A percentile compares a stretch with the other conserved stretches of the same genome.
Evolutionary conservation across 92 coral and sea anemone species (phyloP).

Genomic region (Scolanthus callimorphus): DNA sequence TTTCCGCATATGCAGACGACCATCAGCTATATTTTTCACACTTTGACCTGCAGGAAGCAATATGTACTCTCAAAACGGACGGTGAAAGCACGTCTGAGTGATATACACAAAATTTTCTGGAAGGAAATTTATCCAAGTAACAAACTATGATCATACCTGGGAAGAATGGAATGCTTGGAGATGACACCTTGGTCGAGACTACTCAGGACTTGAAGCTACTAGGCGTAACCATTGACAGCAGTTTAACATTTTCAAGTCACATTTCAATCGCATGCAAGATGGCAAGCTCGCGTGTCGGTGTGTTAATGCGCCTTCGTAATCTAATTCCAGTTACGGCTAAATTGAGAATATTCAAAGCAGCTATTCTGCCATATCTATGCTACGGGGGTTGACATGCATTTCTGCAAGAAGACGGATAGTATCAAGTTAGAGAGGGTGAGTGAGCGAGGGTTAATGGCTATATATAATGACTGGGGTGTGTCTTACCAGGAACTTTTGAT

Average conservation of each 20-base stretch:
- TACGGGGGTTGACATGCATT: constrained; percentile 39
- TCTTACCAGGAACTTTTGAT: constrained; percentile 38
- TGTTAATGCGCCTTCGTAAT: constrained; percentile 33
- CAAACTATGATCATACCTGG: constrained; percentile 30
- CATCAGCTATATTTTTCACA: constrained; percentile 43
- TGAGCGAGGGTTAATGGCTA: constrained; percentile 48
- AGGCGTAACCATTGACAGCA: constrained; percentile 11
- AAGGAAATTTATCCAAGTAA: constrained; percentile 47
- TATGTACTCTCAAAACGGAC: constrained; percentile 5
- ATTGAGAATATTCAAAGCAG: constrained; percentile 42
- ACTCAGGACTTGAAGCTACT: constrained; percentile 24
- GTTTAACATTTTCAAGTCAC: constrained; percentile 29
- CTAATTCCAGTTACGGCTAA: constrained; percentile 39
- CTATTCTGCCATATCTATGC: constrained; percentile 34
- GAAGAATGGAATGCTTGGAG: constrained; percentile 1
- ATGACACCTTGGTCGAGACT: not conserved
- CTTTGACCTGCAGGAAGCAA: constrained; percentile 15
- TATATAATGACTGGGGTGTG: constrained; percentile 40
- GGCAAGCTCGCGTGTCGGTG: constrained; percentile 37
- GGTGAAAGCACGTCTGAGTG: constrained; percentile 38
- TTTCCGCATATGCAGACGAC: constrained; percentile 59
- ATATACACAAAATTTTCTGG: constrained; percentile 36
- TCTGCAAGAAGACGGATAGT: constrained; percentile 20
- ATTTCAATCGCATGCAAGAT: constrained; percentile 27
- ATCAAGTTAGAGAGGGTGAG: constrained; percentile 36